Base-by-base conservation (phyloP, 2,888 invertebrate species). In the Meiosimyza platycephala region DNA sequence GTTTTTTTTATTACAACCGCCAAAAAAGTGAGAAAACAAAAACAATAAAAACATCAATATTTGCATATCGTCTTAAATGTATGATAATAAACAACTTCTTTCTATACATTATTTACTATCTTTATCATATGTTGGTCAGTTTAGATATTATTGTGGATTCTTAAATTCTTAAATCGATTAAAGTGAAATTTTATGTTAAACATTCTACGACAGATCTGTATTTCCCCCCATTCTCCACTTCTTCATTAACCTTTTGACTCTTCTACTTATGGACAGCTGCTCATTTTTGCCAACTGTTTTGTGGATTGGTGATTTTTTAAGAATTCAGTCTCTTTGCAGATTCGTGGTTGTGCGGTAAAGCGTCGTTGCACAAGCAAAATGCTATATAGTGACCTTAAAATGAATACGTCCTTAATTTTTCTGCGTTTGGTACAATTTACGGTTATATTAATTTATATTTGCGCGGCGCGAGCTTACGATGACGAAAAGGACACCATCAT, bases 401-500 rank as follows among this genome's bases (percentile, higher is more conserved):
- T 60, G 59, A 60, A 28, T 60, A 33, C 59, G 55, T 55, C 55
- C 16, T n/a, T 55, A 57, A 2, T 48, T 47, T 28, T 15, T 13
- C 40, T 55, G 18, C 50, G 47, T 48, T 47, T 12, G 50, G 50
- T 65, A 6, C 28, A 51, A n/a, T 57, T 60, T 40, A 40, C 40
- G 15, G 16, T 63, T 18, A 59, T 63, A 71, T 68, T 55, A 13
- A 22, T 66, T 50, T 57, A 5, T 28, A 18, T n/a, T n/a, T 48
- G 33, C 51, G 50, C 47, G 15, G 16, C 7, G 22, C 77, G 72
- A 11, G 75, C 69, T 2, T 82, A 79, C 50, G 82, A 84, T 16
- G 83, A 83, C 64, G 83, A 84, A 57, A 78, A 76, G 70, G 82
- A 83, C 66, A 83, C 81, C 9, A 81, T 85, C 40, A 76, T 86